Conservation (phyloP, 2,797 vertebrate genomes). For the Alcedo atthis region DNA sequence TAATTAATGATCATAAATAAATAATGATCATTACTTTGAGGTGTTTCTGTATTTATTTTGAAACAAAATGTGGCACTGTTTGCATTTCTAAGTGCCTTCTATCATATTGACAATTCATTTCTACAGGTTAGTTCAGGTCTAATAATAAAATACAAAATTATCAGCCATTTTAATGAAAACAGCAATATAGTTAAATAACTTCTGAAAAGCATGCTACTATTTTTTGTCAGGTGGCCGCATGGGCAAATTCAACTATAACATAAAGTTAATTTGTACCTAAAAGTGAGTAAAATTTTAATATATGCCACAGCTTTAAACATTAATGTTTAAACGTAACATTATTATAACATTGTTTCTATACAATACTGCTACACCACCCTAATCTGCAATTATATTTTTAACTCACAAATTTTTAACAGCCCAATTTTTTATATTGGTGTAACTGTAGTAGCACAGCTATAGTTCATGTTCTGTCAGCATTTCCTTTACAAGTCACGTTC, state of each 20-base stretch:
- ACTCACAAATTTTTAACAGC: constrained; percentile 24
- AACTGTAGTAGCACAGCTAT: constrained; percentile 69
- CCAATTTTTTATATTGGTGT: constrained; percentile 61
- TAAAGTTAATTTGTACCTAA: neutral
- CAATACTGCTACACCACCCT: neutral
- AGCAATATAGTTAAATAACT: neutral
- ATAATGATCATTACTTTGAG: constrained; percentile 16
- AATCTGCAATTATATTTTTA: neutral
- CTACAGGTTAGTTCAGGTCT: neutral
- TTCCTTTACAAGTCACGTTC: constrained; percentile 81
- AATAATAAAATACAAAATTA: neutral
- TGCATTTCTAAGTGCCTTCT: neutral
- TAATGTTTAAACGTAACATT: neutral
- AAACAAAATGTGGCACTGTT: constrained; percentile 3
- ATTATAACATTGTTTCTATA: neutral
- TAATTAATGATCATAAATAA: constrained; percentile 40
- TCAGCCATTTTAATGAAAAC: neutral
- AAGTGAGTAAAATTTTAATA: neutral
- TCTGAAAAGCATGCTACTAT: neutral
- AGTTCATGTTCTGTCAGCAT: constrained; percentile 83
- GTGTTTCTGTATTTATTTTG: neutral
- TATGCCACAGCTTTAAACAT: neutral
- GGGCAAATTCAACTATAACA: neutral
- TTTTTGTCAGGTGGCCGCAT: neutral
- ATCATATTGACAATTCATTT: neutral